Conservation (phyloP, 2,888 invertebrate genomes). For the Philhelius pedissequus region DNA sequence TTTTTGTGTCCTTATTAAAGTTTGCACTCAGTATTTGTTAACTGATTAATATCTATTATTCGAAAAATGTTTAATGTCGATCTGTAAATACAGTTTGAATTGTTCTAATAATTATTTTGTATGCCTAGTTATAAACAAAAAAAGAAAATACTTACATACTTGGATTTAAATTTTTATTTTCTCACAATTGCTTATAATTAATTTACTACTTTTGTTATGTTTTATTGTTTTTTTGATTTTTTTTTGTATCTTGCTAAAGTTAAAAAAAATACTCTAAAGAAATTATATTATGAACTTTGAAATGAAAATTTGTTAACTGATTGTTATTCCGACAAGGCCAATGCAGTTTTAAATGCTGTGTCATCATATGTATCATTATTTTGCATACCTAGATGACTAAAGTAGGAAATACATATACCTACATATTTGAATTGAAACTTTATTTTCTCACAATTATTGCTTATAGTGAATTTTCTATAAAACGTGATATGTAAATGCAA, state of each 20-base stretch:
- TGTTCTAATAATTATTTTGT: no score
- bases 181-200: no score
- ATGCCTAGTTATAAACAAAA: no score
- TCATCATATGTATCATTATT: not conserved
- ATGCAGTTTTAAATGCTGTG: conserved; percentile 6
- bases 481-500: conserved; percentile 66
- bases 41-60: no score
- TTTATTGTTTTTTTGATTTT: no score
- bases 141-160: no score
- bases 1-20: no score
- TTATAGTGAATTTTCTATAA: conserved; percentile 42
- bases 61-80: no score
- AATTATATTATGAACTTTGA: not conserved
- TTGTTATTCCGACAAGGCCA: conserved; percentile 41
- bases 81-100: no score
- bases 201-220: no score
- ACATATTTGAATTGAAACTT: conserved; percentile 5
- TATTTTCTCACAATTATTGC: not conserved
- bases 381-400: not conserved
- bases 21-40: no score
- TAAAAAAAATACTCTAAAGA: not conserved
- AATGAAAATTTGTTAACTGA: conserved; percentile 26
- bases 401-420: not conserved
- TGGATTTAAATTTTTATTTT: no score
- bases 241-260: not conserved